Evolutionary conservation across 2,888 invertebrate genomes (phyloP), one percentile per base, ranked within the genome.

Genomic region (Lasioglossum zephyrum): DNA sequence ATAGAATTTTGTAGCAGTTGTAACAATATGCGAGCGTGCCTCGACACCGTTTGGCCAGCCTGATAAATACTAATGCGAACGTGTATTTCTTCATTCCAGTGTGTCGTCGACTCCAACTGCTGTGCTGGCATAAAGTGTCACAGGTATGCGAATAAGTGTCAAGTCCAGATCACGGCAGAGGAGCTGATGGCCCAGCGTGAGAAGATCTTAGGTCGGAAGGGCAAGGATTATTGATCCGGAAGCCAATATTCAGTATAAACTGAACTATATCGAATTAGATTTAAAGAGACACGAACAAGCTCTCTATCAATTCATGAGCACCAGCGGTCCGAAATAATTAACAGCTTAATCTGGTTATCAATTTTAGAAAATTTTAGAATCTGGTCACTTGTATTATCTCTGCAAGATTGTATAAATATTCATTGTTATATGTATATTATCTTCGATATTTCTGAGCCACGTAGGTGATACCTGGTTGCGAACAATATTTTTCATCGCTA

Each of bases 161-260:
- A 95, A 90, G 93, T 94, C n/a, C 79, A 84, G 78, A 95, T 95
- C 63, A 94, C 94, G 0, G 80, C 60, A 13, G 93, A 90, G 0
- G 94, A 94, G 39, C 49, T 95, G 5, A 88, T 91, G 92, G 89
- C 87, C 0, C 90, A 92, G 73, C 91, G 93, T 4, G 92, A 93
- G 41, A 94, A 94, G 79, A 93, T 95, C 16, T 87, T 94, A 60
- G 90, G 91, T 0, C 88, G 92, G 31, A 87, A 47, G 26, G 91
- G 92, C 70, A 91, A 91, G 47, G 91, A 92, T 79, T 90, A 94
- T 41, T 90, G 80, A 82, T 13, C n/a, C 4, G 4, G 8, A 0
- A n/a, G 4, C 70, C 41, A 13, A n/a, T 70, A n/a, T 13, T 1
- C 13, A 41, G 9, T 6, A n/a, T 41, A n/a, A 13, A 73, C 36